Evolutionary conservation across 1,140 invertebrate genomes (phyloP).

Genomic region (Zaprionus inermis): DNA sequence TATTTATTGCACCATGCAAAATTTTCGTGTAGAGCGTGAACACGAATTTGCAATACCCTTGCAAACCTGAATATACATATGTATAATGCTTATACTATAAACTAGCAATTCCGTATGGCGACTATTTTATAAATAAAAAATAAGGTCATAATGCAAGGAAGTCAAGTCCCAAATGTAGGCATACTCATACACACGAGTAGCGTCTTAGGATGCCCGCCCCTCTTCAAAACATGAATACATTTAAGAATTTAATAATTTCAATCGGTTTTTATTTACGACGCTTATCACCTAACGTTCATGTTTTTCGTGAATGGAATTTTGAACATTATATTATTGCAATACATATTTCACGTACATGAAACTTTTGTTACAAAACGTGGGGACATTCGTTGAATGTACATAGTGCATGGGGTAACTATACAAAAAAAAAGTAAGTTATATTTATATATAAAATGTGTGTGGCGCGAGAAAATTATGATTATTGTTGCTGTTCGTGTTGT

Average conservation of each 20-base stretch:
- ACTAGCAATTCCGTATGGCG: background rate
- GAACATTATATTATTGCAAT: constrained; percentile 49
- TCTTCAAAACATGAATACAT: background rate
- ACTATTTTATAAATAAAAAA: background rate
- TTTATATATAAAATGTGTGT: constrained; percentile 23
- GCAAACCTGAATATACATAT: background rate
- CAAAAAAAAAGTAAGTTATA: constrained; percentile 63
- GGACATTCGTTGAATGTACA: constrained; percentile 74
- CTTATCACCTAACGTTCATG: constrained; percentile 68
- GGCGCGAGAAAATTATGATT: constrained; percentile 46
- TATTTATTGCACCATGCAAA: background rate
- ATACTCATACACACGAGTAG: background rate
- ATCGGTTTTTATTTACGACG: constrained; percentile 39
- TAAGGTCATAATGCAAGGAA: background rate
- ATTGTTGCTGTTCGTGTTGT: constrained; percentile 40
- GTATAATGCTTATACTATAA: no score
- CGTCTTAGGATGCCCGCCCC: background rate
- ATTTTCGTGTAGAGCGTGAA: background rate
- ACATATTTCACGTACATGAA: constrained; percentile 50
- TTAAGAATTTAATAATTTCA: constrained; percentile 11
- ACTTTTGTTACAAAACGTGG: constrained; percentile 45
- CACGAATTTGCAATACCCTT: background rate
- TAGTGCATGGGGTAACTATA: constrained; percentile 55
- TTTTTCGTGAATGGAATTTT: constrained; percentile 64
- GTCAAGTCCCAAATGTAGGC: no score